Base-by-base conservation (phyloP, 2,888 invertebrate species). In the Ophonus ardosiacus region DNA sequence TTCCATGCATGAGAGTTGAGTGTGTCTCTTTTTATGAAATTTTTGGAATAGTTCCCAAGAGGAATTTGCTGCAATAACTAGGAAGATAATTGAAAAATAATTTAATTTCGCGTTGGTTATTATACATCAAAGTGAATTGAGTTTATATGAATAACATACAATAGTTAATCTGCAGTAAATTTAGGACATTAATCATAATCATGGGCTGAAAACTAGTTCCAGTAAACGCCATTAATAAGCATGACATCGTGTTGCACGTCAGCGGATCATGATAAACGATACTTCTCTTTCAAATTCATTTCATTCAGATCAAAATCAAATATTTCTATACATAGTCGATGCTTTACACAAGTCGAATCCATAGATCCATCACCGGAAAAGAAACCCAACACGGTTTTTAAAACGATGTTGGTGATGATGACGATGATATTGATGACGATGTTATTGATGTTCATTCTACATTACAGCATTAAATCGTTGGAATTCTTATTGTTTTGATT, bases 61-160 rank as follows among this genome's bases (percentile, higher is more conserved):
- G 43, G 71, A 18, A 74, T 43, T 40, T 18, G 71, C 18, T 15
- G 43, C 40, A 68, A 68, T 61, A 61, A 24, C 65, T 38, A 38
- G 13, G 38, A 38, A 68, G 68, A 38, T 68, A 68, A 68, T 68
- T 68, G 71, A 74, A 43, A 43, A 74, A 74, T 43, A 74, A 74
- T 74, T 74, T 43, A 74, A 74, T 74, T 13, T 74, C 17, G 43
- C 8, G 43, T 74, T 10, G 8, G 51, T 74, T 74, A 74, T 74
- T 74, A 17, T 74, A 43, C 71, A 74, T 43, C 71, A 74, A 74
- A 74, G 71, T 74, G 71, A 74, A 74, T 74, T 17, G 15, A 43
- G 21, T 43, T 74, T 74, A 43, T 74, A 17, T 43, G 71, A 43
- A 74, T 74, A 74, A 74, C 71, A 74, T 74, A 74, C 40, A 74